Conservation (phyloP, 2,888 invertebrate species). For the Hemicrepidius hirtus region DNA sequence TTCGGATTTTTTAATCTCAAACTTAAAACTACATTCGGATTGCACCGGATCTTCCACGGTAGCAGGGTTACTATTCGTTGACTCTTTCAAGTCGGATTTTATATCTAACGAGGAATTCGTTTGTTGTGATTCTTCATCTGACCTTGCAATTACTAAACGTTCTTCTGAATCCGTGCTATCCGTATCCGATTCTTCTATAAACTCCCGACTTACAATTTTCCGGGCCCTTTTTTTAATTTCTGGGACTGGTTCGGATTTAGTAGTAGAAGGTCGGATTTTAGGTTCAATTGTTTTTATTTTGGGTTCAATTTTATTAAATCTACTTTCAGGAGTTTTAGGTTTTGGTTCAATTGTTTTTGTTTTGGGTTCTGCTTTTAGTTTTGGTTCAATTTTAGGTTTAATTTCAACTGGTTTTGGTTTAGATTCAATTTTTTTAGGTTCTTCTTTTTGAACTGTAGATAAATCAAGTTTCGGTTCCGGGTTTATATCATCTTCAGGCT, state of each 20-base stretch:
- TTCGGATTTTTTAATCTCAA: conserved; percentile 25
- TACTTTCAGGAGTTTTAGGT: conserved; percentile 42
- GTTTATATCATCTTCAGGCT: conserved; percentile 10
- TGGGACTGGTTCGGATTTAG: conserved; percentile 31
- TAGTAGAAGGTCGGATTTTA: conserved; percentile 17
- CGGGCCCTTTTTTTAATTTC: conserved; percentile 65
- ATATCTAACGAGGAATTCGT: conserved; percentile 57
- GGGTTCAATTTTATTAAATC: conserved; percentile 39
- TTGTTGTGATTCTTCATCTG: conserved; percentile 68
- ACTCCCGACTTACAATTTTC: conserved; percentile 70
- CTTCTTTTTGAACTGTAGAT: conserved; percentile 41
- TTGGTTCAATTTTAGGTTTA: conserved; percentile 55
- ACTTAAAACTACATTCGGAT: conserved; percentile 42
- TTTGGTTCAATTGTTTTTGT: conserved; percentile 59
- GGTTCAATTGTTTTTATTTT: conserved; percentile 37
- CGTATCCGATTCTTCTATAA: conserved; percentile 76
- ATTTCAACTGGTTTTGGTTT: conserved; percentile 34
- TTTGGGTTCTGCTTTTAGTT: conserved; percentile 61
- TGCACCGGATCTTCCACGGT: conserved; percentile 32
- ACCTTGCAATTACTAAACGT: conserved; percentile 76
- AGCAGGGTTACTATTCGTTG: conserved; percentile 57
- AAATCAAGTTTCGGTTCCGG: conserved; percentile 22
- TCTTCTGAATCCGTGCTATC: conserved; percentile 81
- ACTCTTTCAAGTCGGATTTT: conserved; percentile 61
- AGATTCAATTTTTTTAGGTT: conserved; percentile 15